These are phyloP conservation scores for Apis laboriosa DNA, from an alignment of 1,140 invertebrate genomes.

Conservation along the genomic window DNA sequence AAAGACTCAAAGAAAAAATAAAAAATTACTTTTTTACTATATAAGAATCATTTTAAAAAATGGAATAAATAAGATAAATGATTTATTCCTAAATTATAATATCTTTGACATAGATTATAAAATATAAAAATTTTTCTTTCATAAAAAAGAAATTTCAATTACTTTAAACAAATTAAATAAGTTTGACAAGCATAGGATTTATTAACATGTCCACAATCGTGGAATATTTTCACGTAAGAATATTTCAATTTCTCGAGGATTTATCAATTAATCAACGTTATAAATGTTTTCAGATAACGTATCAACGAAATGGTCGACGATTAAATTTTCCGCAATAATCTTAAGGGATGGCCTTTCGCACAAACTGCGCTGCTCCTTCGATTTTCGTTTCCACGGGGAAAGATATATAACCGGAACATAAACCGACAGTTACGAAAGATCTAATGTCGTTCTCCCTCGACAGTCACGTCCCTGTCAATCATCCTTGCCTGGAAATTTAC, in stretches of 20 bases:
- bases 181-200: no score
- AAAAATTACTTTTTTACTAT: no score
- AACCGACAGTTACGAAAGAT: slow-evolving; percentile 31
- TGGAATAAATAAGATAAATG: no score
- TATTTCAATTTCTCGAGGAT: background rate
- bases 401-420: slow-evolving; percentile 53
- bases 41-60: no score
- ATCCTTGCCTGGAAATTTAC: background rate
- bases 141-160: no score
- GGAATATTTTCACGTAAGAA: background rate
- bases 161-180: no score
- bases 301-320: slow-evolving; percentile 16
- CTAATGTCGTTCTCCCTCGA: slow-evolving; percentile 31
- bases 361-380: slow-evolving; percentile 23
- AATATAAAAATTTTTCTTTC: no score
- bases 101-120: no score
- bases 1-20: no score
- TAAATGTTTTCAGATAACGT: background rate
- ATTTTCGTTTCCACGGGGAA: slow-evolving; percentile 4
- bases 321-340: slow-evolving; percentile 56
- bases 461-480: background rate
- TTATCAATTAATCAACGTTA: background rate
- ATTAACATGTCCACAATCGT: no score
- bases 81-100: no score
- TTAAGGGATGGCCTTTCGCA: slow-evolving; percentile 49